Evolutionary conservation across 2,888 invertebrate genomes (phyloP).

Genomic region (Acleris cristana): DNA sequence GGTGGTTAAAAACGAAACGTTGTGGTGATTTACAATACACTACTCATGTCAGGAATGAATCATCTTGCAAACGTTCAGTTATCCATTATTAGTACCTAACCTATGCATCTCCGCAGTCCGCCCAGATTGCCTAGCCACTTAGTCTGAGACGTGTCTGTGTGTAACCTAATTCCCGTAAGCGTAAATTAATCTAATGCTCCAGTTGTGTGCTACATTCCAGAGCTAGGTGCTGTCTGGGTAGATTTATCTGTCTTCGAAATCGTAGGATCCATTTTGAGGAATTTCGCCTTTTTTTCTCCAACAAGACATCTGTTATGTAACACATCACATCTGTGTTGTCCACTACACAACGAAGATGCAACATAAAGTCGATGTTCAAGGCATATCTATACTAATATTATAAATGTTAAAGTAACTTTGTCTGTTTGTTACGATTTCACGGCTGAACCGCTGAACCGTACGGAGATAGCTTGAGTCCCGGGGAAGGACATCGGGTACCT

Average conservation of each 20-base stretch:
- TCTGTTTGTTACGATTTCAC: too few relatives aligned
- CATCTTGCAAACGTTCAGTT: constrained; percentile 15
- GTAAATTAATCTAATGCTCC: constrained; percentile 2
- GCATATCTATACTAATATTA: too few relatives aligned
- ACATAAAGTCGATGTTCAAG: too few relatives aligned
- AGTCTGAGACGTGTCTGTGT: constrained; percentile 23
- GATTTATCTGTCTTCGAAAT: constrained; percentile 4
- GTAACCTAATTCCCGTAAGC: constrained; percentile 15
- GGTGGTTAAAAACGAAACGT: too few relatives aligned
- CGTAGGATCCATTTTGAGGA: background rate
- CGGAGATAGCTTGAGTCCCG: too few relatives aligned
- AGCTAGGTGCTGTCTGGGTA: constrained; percentile 1
- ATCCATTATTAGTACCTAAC: constrained; percentile 32
- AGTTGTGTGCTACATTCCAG: background rate
- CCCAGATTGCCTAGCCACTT: constrained; percentile 25
- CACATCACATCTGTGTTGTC: too few relatives aligned
- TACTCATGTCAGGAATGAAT: constrained; percentile 16
- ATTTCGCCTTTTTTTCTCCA: background rate
- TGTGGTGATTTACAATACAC: background rate
- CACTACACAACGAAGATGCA: background rate
- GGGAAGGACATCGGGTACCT: too few relatives aligned
- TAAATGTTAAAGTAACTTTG: too few relatives aligned
- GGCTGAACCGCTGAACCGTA: too few relatives aligned
- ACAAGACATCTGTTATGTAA: background rate
- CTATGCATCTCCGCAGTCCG: too few relatives aligned